Conservation (phyloP, 2,113 vertebrate species). For the Girardinichthys multiradiatus region DNA sequence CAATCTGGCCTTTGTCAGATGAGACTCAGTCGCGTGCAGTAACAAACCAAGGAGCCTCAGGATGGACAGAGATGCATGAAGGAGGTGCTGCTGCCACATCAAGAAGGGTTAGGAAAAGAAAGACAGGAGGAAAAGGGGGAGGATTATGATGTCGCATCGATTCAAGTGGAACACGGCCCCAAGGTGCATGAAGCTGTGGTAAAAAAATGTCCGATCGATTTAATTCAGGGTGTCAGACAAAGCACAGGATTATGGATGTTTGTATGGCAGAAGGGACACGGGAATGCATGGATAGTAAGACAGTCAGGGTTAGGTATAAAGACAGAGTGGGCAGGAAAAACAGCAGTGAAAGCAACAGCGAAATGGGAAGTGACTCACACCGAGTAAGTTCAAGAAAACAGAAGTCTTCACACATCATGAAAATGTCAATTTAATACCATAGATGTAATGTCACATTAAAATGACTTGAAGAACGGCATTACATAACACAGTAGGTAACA, state of each 20-base stretch:
- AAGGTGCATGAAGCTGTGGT: slow-evolving; percentile 40
- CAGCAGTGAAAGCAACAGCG: neutral
- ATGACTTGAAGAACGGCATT: slow-evolving; percentile 31
- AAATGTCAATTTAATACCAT: slow-evolving; percentile 20
- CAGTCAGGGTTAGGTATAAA: slow-evolving; percentile 9
- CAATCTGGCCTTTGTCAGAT: slow-evolving; percentile 35
- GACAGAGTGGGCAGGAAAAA: slow-evolving; percentile 24
- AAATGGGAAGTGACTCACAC: neutral
- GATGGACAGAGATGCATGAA: slow-evolving; percentile 29
- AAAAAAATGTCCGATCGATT: slow-evolving; percentile 38
- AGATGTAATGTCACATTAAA: slow-evolving; percentile 33
- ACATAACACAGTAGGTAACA: slow-evolving; percentile 38
- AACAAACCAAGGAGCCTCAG: slow-evolving; percentile 33
- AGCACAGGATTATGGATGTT: slow-evolving; percentile 33
- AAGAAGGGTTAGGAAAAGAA: neutral
- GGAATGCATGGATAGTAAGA: slow-evolving; percentile 22
- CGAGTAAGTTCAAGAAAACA: neutral
- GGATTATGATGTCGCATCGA: slow-evolving; percentile 52
- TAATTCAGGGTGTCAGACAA: slow-evolving; percentile 25
- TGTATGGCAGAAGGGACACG: slow-evolving; percentile 17
- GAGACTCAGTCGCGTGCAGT: slow-evolving; percentile 3
- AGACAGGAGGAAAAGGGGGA: neutral
- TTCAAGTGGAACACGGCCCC: slow-evolving; percentile 48
- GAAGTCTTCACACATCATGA: slow-evolving; percentile 11
- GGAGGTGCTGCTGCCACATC: slow-evolving; percentile 18